Evolutionary conservation across 1,140 invertebrate species (phyloP), one percentile per base, ranked within the genome.

Genomic region (Heliothis virescens): DNA sequence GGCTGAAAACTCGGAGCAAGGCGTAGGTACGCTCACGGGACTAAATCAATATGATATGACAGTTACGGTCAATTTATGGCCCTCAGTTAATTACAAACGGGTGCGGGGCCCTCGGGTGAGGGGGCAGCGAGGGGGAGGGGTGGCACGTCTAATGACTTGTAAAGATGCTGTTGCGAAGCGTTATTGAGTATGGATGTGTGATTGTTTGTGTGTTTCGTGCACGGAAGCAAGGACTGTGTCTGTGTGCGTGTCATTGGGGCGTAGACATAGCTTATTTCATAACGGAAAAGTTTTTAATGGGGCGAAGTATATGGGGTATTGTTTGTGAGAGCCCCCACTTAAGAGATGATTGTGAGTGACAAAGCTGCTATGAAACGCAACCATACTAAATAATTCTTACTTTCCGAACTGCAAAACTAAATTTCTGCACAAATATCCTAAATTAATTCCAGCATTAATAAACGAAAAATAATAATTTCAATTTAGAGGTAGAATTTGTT

Each of bases 11-110:
- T 87, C 82, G 34, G 82, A 82, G 84, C 83, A 82, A 87, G 86
- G 81, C 85, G 85, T 72, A 83, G 63, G 78, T 60, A 26, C 82
- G 81, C 83, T 89, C 87, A 80, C 86, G 92, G 86, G 91, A 87
- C 92, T 94, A 94, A 94, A 94, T 94, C 92, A 92, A 94, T 94
- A 92, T 92, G 90, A 94, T 92, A 94, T 92, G 92, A 94, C 92
- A 94, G 92, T 92, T 92, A 91, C 86, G 91, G 91, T 94, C 92
- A 92, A 94, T 94, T 94, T 94, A 94, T 92, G 89, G 91, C 90
- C 88, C 87, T 89, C 86, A 84, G 91, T 94, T 94, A 94, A 94
- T 94, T 94, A 94, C 91, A 90, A 90, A 82, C 84, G 91, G 84
- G 87, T 81, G 86, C 60, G 71, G 75, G 75, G 53, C 63, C 47